A percentile compares a stretch with the other conserved stretches of the same genome.
Conservation (phyloP, 2,888 invertebrate species). For the Drosophila anomalata region DNA sequence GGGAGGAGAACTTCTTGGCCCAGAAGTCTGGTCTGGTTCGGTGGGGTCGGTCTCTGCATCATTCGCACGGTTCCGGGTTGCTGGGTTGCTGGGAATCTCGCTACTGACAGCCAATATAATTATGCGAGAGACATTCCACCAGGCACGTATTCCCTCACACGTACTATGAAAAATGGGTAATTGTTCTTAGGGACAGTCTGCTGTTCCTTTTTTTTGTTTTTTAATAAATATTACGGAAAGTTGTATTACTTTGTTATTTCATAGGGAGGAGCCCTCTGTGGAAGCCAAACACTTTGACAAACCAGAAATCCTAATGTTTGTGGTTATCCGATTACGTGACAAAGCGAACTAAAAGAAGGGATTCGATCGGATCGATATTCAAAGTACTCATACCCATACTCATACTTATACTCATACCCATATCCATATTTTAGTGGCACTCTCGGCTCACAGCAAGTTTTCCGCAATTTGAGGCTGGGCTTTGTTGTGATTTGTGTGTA, state of each 20-base stretch:
- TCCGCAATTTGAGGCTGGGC: constrained; percentile 6
- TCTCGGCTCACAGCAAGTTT: background rate
- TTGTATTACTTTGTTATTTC: no score
- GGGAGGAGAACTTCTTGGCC: background rate
- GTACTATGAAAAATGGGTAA: background rate
- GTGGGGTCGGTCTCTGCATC: background rate
- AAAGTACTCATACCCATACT: background rate
- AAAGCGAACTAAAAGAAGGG: constrained; percentile 2
- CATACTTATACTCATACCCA: background rate
- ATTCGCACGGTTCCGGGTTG: background rate
- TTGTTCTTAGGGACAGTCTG: background rate
- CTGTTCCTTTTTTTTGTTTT: background rate
- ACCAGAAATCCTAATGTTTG: constrained; percentile 6
- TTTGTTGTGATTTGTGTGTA: constrained; percentile 3
- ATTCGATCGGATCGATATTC: constrained; percentile 2
- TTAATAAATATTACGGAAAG: background rate
- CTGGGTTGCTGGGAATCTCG: background rate
- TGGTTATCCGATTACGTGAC: constrained; percentile 10
- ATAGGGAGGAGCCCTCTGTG: background rate
- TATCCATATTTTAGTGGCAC: background rate
- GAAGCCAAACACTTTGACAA: constrained; percentile 1
- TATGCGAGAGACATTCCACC: background rate
- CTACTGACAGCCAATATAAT: constrained; percentile 1
- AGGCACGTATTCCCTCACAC: background rate
- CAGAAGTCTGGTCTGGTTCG: constrained; percentile 1